Evolutionary conservation across 2,888 invertebrate species (phyloP), one percentile per base, ranked within the genome.

Genomic region (Aquatica leii): DNA sequence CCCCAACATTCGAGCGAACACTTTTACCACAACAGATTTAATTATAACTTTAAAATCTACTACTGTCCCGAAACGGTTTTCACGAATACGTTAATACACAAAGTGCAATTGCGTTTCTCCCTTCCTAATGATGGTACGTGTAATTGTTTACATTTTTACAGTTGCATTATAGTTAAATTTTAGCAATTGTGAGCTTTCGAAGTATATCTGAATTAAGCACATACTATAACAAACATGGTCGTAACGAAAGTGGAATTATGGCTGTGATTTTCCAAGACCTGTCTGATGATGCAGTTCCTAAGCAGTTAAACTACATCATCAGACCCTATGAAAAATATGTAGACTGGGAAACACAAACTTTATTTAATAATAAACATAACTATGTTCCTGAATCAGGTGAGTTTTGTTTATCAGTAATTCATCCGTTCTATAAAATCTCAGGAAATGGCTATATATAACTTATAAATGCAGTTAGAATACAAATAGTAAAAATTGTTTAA

Each of bases 1-100:
- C 63, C 71, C 1, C 21, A 40, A 2, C 46, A 51, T 18, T 18
- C 46, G 6, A 60, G 60, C 4, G 34, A 54, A n/a, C 69, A 51
- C 43, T 70, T 69, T 53, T 79, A 63, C 63, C 66, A 59, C 20
- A 24, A 48, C 54, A 67, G 57, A n/a, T 48, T 71, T 4, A 65
- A 69, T 55, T 51, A 69, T 6, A 62, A 69, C 5, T 70, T 67
- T 4, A 54, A 65, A 18, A 57, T 77, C 20, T 74, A 69, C 20
- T 81, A 76, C 64, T 65, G 78, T 1, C 81, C 81, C 3, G 63
- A 70, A 2, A 77, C 73, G 41, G 61, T 70, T 20, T 77, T 76
- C 49, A 76, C 76, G 1, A 66, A 69, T 21, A 66, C 74, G 6
- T 69, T 82, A 21, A 76, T 81, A 15, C 68, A 68, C 31, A 66